Percentiles rank a stretch among this genome's conserved stretches.
Evolutionary conservation across 2,888 invertebrate genomes (phyloP).

Genomic region (Perdita meconis): DNA sequence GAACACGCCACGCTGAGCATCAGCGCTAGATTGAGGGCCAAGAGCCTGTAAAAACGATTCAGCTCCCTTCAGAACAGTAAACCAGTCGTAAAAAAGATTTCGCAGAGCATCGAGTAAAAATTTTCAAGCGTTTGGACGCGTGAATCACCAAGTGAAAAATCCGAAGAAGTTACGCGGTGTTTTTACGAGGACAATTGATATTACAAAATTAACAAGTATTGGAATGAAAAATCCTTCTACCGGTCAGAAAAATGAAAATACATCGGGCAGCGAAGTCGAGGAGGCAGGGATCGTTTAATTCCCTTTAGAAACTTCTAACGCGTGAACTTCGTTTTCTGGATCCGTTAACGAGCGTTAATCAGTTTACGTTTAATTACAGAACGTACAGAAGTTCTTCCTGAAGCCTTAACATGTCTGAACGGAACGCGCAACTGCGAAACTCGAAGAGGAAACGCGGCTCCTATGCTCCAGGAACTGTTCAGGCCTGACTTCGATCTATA

Average conservation of each 20-base stretch:
- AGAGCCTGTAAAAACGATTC: slow-evolving; percentile 50
- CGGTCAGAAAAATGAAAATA: slow-evolving; percentile 32
- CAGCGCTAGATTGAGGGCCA: slow-evolving; percentile 41
- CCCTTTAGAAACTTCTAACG: slow-evolving; percentile 23
- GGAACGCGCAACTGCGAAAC: background rate
- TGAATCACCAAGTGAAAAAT: too few species aligned
- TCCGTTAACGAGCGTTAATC: slow-evolving; percentile 33
- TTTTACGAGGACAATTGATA: slow-evolving; percentile 8
- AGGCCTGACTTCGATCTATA: background rate
- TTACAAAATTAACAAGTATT: slow-evolving; percentile 24
- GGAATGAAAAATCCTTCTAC: slow-evolving; percentile 16
- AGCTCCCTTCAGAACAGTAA: slow-evolving; percentile 1
- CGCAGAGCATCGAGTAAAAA: background rate
- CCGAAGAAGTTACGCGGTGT: too few species aligned
- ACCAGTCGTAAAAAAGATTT: slow-evolving; percentile 12
- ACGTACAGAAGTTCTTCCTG: slow-evolving; percentile 39
- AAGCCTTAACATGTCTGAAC: slow-evolving; percentile 14
- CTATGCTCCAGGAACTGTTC: background rate
- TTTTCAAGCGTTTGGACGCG: too few species aligned
- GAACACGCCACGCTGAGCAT: slow-evolving; percentile 14
- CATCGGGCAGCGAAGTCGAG: slow-evolving; percentile 1
- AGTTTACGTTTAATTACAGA: slow-evolving; percentile 36
- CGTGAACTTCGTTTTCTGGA: slow-evolving; percentile 10
- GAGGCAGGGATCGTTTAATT: slow-evolving; percentile 16
- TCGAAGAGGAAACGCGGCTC: slow-evolving; percentile 2